Percentiles rank a stretch among this genome's conserved stretches.
These are phyloP conservation scores for Myzus persicae DNA, from an alignment of 1,140 invertebrate genomes.

Conservation along the genomic window DNA sequence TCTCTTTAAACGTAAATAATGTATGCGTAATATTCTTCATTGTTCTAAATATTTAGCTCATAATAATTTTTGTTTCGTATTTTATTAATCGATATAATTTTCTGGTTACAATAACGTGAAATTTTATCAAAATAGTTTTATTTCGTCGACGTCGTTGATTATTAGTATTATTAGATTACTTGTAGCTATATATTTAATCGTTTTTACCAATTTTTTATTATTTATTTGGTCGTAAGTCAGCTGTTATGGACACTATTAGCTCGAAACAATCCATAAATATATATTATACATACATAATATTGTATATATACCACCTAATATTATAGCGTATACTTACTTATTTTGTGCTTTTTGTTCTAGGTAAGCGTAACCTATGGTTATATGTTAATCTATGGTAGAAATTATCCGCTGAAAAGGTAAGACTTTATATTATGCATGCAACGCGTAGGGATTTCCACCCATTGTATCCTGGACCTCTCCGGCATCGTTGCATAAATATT, in stretches of 20 bases:
- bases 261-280: not conserved
- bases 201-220: not conserved
- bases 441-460: not conserved
- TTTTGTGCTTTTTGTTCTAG: slow-evolving; percentile 45
- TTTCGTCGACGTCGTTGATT: not conserved
- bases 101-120: not conserved
- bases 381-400: slow-evolving; percentile 15
- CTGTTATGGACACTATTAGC: not conserved
- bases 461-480: not conserved
- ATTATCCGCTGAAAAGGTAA: slow-evolving; percentile 42
- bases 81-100: not conserved
- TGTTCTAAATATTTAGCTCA: not conserved
- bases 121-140: not conserved
- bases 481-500: not conserved
- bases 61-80: not conserved
- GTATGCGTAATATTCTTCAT: not conserved
- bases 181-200: not conserved
- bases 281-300: not conserved
- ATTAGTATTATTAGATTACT: not conserved
- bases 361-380: slow-evolving; percentile 34
- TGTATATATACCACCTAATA: not conserved
- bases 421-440: slow-evolving; percentile 44
- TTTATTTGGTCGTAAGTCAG: not conserved
- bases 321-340: not conserved
- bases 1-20: not conserved